Evolutionary conservation across 2,113 vertebrate genomes (phyloP).

Genomic region (Myiagra hebetior): DNA sequence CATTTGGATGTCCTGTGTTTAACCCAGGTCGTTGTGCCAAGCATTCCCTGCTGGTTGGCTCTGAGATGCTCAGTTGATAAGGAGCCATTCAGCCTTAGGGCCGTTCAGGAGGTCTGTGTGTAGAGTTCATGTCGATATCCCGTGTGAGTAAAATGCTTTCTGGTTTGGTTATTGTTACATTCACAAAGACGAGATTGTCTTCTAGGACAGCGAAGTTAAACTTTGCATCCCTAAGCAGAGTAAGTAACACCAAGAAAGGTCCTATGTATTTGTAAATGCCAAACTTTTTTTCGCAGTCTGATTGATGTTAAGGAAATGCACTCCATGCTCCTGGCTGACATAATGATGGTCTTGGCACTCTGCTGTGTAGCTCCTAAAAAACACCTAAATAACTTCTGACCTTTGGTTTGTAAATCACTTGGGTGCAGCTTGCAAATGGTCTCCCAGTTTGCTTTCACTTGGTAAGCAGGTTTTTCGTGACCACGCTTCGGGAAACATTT

Average conservation of each 20-base stretch:
- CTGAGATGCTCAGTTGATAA: neutral
- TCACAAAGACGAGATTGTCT: neutral
- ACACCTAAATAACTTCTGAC: neutral
- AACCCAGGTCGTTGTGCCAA: neutral
- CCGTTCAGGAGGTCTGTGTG: neutral
- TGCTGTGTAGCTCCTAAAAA: neutral
- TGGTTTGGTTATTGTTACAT: neutral
- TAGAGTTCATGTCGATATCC: neutral
- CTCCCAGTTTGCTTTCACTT: neutral
- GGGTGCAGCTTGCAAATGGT: neutral
- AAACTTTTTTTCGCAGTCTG: neutral
- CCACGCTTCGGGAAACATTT: neutral
- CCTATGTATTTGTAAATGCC: neutral
- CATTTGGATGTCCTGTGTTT: neutral
- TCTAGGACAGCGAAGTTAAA: neutral
- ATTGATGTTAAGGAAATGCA: neutral
- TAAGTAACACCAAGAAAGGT: neutral
- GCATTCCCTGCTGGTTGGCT: neutral
- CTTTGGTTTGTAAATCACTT: slow-evolving; percentile 14
- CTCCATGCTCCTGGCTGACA: neutral
- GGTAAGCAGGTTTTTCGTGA: neutral
- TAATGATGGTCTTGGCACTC: neutral
- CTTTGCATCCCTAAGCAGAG: neutral
- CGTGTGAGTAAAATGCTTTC: neutral
- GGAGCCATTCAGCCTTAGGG: neutral